A percentile compares a stretch with the other conserved stretches of the same genome.
phyloP scores from a whole-genome alignment of 2,113 vertebrate genomes.

The Gymnobelideus leadbeateri region DNA sequence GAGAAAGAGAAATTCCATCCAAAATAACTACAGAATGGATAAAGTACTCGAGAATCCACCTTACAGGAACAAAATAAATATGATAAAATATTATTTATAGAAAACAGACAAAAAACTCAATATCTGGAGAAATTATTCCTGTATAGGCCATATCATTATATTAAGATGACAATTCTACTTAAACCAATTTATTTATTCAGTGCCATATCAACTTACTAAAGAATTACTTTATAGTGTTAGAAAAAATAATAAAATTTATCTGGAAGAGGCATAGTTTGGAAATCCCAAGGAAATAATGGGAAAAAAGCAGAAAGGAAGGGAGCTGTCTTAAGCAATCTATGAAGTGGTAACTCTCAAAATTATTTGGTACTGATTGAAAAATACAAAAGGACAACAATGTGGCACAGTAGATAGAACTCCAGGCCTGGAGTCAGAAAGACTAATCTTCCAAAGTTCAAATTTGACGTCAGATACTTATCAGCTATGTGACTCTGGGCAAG shows the following conservation, averaged over 20 bases:
- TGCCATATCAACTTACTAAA: neutral
- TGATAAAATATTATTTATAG: neutral
- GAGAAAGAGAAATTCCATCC: neutral
- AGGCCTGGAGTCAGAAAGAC: neutral
- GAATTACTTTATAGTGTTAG: neutral
- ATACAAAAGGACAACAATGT: neutral
- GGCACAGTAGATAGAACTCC: neutral
- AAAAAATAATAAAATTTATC: neutral
- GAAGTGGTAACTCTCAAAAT: neutral
- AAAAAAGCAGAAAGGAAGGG: neutral
- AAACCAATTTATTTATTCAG: neutral
- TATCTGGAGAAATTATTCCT: neutral
- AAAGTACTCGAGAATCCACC: neutral
- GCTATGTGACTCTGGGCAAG: neutral
- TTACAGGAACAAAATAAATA: neutral
- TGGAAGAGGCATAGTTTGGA: neutral
- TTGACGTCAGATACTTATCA: neutral
- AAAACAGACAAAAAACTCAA: neutral
- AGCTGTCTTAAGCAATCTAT: neutral
- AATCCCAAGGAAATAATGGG: neutral
- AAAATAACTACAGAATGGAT: neutral
- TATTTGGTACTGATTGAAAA: neutral
- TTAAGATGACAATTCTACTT: neutral
- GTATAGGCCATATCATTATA: no score
- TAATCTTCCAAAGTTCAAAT: neutral